Evolutionary conservation across 2,888 invertebrate genomes (phyloP), one percentile per base, ranked within the genome.

Genomic region (Thymelicus acteon): DNA sequence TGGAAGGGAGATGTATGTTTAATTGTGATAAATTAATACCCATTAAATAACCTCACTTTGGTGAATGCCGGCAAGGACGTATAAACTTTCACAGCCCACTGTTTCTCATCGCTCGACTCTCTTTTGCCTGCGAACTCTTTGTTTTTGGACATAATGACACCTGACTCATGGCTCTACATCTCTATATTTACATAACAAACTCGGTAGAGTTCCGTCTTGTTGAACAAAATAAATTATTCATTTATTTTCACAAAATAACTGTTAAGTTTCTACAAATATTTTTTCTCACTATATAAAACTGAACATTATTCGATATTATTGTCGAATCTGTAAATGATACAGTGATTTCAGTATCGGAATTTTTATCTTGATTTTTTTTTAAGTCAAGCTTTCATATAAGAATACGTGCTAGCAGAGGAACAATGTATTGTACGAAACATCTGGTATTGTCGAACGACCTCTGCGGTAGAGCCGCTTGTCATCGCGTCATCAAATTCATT

Each of bases 121-220:
- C 61, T 67, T 61, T n/a, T 13, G 57, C 62, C 57, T 69, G 57
- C 37, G 62, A 63, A 52, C 48, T 44, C 48, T 63, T 66, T 69
- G 47, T 62, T 63, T 62, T 67, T 60, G 67, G 60, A 24, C 39
- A 67, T 67, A 67, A 67, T 60, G 49, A 67, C 60, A 49, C 67
- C 60, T 67, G 60, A 67, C 37, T 67, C 60, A 49, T 31, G 40
- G 7, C 40, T 66, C 44, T 65, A 57, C 44, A 64, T 10, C 13
- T 62, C 19, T 47, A 24, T 47, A 48, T 62, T 58, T 54, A 54
- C 54, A 54, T 54, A 54, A 54, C 24, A 24, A 54, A 52, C 7
- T 54, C n/a, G 1, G 58, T 39, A 58, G n/a, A 39, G 37, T 39
- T 58, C 58, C 39, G 39, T 39, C 6, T 58, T 6, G 13, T 57